Evolutionary conservation across 2,113 vertebrate species (phyloP).

Genomic region (Labeo rohita): DNA sequence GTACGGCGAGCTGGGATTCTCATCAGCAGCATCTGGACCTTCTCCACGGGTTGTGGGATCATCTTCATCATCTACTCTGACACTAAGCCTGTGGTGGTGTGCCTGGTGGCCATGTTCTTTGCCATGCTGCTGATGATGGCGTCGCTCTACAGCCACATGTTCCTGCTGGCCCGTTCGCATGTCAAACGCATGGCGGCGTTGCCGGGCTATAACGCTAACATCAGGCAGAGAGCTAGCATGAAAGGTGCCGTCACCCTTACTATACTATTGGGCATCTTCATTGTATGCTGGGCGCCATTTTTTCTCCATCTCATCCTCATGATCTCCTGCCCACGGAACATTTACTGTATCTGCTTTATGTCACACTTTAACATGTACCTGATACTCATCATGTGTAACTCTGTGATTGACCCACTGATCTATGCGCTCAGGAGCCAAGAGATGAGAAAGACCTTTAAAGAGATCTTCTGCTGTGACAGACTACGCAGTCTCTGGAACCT

Average conservation of each 20-base stretch:
- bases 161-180: conserved; percentile 89
- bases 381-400: conserved; percentile 97
- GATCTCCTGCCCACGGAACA: conserved; percentile 91
- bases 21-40: conserved; percentile 90
- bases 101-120: conserved; percentile 95
- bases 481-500: conserved; percentile 75
- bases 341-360: conserved; percentile 97
- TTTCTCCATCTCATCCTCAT: conserved; percentile 95
- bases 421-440: conserved; percentile 95
- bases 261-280: conserved; percentile 92
- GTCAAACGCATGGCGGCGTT: conserved; percentile 88
- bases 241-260: conserved; percentile 91
- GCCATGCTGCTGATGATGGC: conserved; percentile 93
- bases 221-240: conserved; percentile 86
- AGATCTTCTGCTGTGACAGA: conserved; percentile 87
- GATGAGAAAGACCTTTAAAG: conserved; percentile 95
- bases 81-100: conserved; percentile 87
- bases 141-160: conserved; percentile 95
- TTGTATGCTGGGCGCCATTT: conserved; percentile 94
- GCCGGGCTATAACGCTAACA: conserved; percentile 78
- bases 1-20: conserved; percentile 81
- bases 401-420: conserved; percentile 92
- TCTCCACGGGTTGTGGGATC: conserved; percentile 90
- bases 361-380: conserved; percentile 98
- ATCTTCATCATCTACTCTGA: conserved; percentile 94